phyloP scores from a whole-genome alignment of 2,888 invertebrate species.

The Elegia similella region DNA sequence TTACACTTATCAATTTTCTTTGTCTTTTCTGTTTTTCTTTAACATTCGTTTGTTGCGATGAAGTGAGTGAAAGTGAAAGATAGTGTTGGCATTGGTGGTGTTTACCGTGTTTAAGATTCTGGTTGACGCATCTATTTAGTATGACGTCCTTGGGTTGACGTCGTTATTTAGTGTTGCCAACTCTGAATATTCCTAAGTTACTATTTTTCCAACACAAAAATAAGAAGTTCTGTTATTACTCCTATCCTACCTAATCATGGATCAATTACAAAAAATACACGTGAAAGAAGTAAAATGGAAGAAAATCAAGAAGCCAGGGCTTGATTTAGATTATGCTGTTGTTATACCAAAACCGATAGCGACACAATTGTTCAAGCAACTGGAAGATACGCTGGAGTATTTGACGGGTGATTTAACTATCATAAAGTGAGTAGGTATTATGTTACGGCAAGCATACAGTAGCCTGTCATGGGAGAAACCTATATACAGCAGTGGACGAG shows the following conservation, averaged over 20 bases:
- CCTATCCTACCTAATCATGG: slow-evolving; percentile 33
- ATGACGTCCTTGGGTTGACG: no score
- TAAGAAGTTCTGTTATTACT: not conserved
- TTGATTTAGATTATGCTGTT: slow-evolving; percentile 81
- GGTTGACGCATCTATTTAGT: no score
- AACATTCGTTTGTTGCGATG: no score
- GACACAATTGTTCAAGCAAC: slow-evolving; percentile 65
- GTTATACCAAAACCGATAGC: slow-evolving; percentile 69
- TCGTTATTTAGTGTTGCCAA: not conserved
- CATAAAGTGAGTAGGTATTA: slow-evolving; percentile 64
- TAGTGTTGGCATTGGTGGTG: no score
- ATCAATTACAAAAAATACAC: slow-evolving; percentile 44
- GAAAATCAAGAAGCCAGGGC: slow-evolving; percentile 70
- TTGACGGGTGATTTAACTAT: slow-evolving; percentile 83
- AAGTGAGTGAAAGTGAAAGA: no score
- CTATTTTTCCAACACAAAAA: slow-evolving; percentile 5
- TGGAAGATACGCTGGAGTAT: slow-evolving; percentile 82
- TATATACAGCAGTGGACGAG: no score
- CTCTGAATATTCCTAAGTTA: not conserved
- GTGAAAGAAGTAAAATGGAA: slow-evolving; percentile 48
- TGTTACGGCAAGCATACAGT: not conserved
- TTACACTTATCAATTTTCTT: no score
- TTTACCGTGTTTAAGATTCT: no score
- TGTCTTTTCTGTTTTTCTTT: no score
- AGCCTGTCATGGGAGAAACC: no score